Conservation (phyloP, 1,140 invertebrate genomes). For the Lepidurus packardi region DNA sequence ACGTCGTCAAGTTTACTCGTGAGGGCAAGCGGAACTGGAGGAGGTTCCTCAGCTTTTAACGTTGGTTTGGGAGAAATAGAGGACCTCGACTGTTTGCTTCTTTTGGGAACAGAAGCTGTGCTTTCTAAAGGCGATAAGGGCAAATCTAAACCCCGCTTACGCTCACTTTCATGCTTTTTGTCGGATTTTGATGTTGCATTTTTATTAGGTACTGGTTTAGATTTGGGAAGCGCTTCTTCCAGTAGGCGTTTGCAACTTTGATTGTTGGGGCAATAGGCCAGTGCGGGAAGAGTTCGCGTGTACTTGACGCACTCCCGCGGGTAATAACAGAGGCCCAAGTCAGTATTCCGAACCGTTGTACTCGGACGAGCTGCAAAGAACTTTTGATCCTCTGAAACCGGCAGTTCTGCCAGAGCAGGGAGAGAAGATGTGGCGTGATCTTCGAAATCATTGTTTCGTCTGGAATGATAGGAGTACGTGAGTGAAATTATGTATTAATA, state of each 20-base stretch:
- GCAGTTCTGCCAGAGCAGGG: neutral
- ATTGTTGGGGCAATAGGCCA: constrained; percentile 3
- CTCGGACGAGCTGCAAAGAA: neutral
- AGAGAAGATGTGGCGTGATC: neutral
- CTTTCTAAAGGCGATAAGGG: neutral
- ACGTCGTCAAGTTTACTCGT: neutral
- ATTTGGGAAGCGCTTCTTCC: neutral
- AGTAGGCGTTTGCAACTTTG: neutral
- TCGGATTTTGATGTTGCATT: neutral
- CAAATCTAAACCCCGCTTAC: neutral
- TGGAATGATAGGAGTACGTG: neutral
- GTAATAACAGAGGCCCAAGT: neutral
- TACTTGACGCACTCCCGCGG: neutral
- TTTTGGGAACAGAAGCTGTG: neutral
- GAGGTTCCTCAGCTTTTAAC: neutral
- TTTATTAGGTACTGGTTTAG: neutral
- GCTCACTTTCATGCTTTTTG: neutral
- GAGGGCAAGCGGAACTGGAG: neutral
- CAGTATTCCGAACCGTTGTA: neutral
- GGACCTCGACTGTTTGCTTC: neutral
- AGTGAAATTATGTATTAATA: too few species aligned
- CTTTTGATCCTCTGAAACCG: neutral
- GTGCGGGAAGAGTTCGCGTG: neutral
- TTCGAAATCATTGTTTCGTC: neutral
- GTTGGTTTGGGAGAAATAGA: neutral